Evolutionary conservation across 2,113 vertebrate species (phyloP), one percentile per base, ranked within the genome.

Genomic region (Megalops atlanticus): DNA sequence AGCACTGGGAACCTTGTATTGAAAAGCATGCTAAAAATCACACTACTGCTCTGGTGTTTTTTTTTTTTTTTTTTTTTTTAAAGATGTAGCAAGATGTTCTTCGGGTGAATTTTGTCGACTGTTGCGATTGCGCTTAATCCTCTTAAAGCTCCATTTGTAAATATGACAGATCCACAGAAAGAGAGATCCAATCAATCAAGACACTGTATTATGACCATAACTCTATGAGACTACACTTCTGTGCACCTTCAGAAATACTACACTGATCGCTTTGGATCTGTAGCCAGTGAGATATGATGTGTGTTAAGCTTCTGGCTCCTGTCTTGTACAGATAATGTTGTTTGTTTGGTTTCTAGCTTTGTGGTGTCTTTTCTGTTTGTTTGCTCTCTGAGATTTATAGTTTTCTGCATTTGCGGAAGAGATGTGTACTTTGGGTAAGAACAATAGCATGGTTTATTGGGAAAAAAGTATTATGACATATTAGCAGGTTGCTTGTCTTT

Each of bases 261-360:
- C 74, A 75, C 75, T 77, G 79, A 83, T 79, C 69, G 76, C 82
- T 71, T 68, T 78, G 76, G 77, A 68, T 89, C 84, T 90, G 88
- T 91, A 92, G 92, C 91, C 85, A 90, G 89, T 88, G 91, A 91
- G 87, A 91, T 93, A 91, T 92, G 88, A 91, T 92, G 91, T 92
- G 87, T 93, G 90, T 93, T 92, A 88, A 87, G 89, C 93, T 94
- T 91, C 90, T 92, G 91, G 90, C 91, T 94, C 91, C 82, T 91
- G 89, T 95, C 90, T 93, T 84, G 93, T 93, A 91, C 87, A 91
- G 90, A 91, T 92, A 90, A 91, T 91, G 91, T 89, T 89, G 92
- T 94, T 90, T 91, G 89, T 92, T 79, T 81, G 79, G 72, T 85
- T 84, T 93, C 90, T 94, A 80, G 90, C 92, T 94, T 93, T 90